phyloP scores from a whole-genome alignment of 2,113 vertebrate species.

The human region GRCh38 chr14:53438501-53439000 shows the following conservation, averaged over 20 bases:
- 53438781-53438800: conserved; percentile 34
- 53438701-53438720: conserved; percentile 40
- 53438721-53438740: conserved; percentile 52
- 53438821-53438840: conserved; percentile 54
- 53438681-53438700: conserved; percentile 12
- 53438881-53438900: conserved; percentile 1
- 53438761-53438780: conserved; percentile 37
- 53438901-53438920: not conserved
- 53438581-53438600: conserved; percentile 6
- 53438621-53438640: not conserved
- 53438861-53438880: not conserved
- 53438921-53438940: not conserved
- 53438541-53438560: not conserved
- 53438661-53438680: conserved; percentile 30
- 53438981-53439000: not conserved
- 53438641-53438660: not conserved
- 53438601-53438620: not conserved
- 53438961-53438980: not conserved
- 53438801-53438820: conserved; percentile 37
- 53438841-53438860: conserved; percentile 34
- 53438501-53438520: not conserved
- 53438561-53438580: not conserved
- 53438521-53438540: not conserved
- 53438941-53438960: conserved; percentile 29
- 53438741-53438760: not conserved